Base-by-base conservation (phyloP, 1,140 invertebrate genomes). In the Drosophila pruinosa region DNA sequence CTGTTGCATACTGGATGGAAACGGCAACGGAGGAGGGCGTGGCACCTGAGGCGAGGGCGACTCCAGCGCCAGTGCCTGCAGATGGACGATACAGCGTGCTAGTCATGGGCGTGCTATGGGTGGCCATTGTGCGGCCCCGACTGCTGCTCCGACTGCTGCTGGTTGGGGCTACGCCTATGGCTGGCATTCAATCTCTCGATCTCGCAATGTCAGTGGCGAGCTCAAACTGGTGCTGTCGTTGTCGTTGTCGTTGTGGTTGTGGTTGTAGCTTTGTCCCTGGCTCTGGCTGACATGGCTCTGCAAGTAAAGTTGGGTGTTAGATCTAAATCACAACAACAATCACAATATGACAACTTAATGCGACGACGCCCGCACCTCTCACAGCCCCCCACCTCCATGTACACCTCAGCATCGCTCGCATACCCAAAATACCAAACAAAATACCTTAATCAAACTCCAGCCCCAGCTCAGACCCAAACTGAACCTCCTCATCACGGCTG, bases 31-130 rank as follows among this genome's bases (percentile, higher is more conserved):
- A 48, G 19, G 68, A 36, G 38, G 75, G 34, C 8, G 72, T 70
- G 58, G 67, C 62, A 21, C 43, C 38, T 2, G 34, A 19, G 17
- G 68, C 47, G 3, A 28, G 14, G 21, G 63, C 57, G 14, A 24
- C 59, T 21, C 59, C 59, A 43, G 6, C 63, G 6, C 34, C 58
- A 24, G 61, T 67, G 53, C n/a, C n/a, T n/a, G n/a, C n/a, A n/a
- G 81, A 52, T 48, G 73, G 39, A 7, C 88, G 75, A 22, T 90
- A 90, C 2, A 89, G 57, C 6, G 77, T 75, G 38, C 72, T 43
- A 38, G 75, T 75, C 41, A 81, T 75, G 39, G 75, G 72, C 31
- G 80, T 79, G 64, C 71, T 57, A 53, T 61, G 57, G 45, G 59
- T 83, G 28, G 53, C 73, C 75, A 85, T 85, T 47, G 34, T 41